Base-by-base conservation (phyloP, 2,888 invertebrate genomes). In the Xanthostigma xanthostigma region DNA sequence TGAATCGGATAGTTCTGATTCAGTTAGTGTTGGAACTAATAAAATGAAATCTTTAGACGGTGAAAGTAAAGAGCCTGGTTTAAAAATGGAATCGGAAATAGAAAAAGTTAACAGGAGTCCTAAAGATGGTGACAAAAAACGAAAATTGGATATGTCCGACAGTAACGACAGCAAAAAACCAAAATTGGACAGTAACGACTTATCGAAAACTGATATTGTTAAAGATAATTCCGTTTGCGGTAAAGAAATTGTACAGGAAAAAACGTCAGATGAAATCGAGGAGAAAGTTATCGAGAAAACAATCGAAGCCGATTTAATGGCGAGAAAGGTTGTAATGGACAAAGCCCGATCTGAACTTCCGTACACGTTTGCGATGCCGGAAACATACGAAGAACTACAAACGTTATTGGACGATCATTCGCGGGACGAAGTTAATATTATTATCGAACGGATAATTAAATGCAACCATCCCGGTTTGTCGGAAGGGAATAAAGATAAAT, bases 391-490 rank as follows among this genome's bases (percentile, higher is more conserved):
- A 50, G 73, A 73, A 49, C 72, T 88, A 41, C 61, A 78, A 62
- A 68, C 75, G 56, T 60, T 84, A 47, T 63, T 93, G 13, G 62
- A 69, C 44, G 71, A 74, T 38, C 76, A 79, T 56, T 69, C 76
- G 9, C 69, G 78, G 2, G 67, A 74, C 11, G 78, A 87, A 58
- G 84, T 88, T 58, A 69, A 76, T 0, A 69, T 77, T 10, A 80
- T 90, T 9, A 62, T 94, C 43, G 83, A 86, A 59, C 77, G 88
- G 58, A 78, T 95, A 55, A 82, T 93, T 13, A 91, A 91, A 67
- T 88, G 84, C 59, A 85, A 90, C 67, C 87, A 93, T 65, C 88
- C 88, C 2, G 81, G 87, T 58, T 65, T 92, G 45, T 78, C 79
- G 8, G 79, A 79, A 54, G 78, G 78, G 12, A 93, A 93, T 61